A percentile compares a stretch with the other conserved stretches of the same genome.
Evolutionary conservation across 2,113 vertebrate genomes (phyloP).

Genomic region (Chlorodrepanis virens): DNA sequence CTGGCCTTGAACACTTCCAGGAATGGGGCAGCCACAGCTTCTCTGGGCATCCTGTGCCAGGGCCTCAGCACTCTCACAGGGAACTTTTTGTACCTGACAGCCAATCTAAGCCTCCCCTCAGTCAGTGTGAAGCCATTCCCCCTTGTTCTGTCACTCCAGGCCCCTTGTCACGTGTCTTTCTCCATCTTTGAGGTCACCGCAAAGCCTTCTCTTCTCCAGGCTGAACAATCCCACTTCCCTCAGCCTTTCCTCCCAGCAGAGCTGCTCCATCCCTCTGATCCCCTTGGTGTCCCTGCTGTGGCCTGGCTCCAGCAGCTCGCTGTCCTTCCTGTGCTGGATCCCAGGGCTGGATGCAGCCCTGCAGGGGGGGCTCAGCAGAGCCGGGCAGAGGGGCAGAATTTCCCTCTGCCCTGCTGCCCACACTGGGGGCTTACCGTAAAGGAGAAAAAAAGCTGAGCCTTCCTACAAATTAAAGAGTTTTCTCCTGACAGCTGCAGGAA

Average conservation of each 20-base stretch:
- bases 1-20: rapidly evolving
- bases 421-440: background rate
- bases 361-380: background rate
- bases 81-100: rapidly evolving
- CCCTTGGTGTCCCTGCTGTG: background rate
- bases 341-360: background rate
- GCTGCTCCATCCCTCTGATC: background rate
- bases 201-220: background rate
- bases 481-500: background rate
- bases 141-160: background rate
- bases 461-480: background rate
- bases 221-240: background rate
- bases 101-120: rapidly evolving
- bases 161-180: background rate
- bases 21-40: background rate
- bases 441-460: background rate
- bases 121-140: background rate
- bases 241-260: background rate
- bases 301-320: background rate
- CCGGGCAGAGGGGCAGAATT: background rate
- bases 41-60: background rate
- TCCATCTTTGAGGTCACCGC: background rate
- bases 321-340: background rate
- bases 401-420: background rate
- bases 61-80: rapidly evolving